Evolutionary conservation across 2,888 invertebrate genomes (phyloP), one percentile per base, ranked within the genome.

Genomic region (Luperina nickerlii): DNA sequence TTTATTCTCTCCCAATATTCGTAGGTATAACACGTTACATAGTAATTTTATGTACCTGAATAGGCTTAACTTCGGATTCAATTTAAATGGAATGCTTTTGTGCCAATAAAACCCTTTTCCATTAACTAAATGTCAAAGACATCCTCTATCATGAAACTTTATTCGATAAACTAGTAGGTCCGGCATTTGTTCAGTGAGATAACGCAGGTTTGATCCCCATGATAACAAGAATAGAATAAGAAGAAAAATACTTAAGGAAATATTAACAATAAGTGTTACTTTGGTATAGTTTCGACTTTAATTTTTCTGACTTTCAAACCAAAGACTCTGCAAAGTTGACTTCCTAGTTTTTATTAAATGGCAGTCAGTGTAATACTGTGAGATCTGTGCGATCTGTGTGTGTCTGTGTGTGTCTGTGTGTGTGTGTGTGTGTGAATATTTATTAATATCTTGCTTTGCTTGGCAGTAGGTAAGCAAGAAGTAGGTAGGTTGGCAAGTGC

Each of bases 81-180:
- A 15, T 32, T 27, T 27, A 7, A 65, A 65, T n/a, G 15, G 32
- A n/a, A 42, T 0, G 45, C 38, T n/a, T 51, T 79, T 42, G 18
- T 51, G 20, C 32, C 20, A 18, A 27, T n/a, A 79, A 62, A 62
- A 65, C 45, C 81, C 65, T 81, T 57, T 65, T 81, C 48, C 38
- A 27, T 72, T 18, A 48, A 42, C 32, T 48, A 54, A 63, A 66
- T 66, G 79, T 72, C 65, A 81, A 72, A 81, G n/a, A 65, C 20
- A 65, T 57, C 63, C n/a, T 70, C 18, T 57, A n/a, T 38, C 73
- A 72, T 38, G 57, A 27, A 73, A 48, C 7, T 71, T 1, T 24
- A 48, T 57, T 57, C 48, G 27, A 38, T 81, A 72, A 81, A n/a
- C 24, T 24, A 57, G 24, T 57, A 24, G 24, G 6, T 51, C 15